Evolutionary conservation across 2,797 vertebrate genomes (phyloP).

Genomic region (Dicrostonyx torquatus): DNA sequence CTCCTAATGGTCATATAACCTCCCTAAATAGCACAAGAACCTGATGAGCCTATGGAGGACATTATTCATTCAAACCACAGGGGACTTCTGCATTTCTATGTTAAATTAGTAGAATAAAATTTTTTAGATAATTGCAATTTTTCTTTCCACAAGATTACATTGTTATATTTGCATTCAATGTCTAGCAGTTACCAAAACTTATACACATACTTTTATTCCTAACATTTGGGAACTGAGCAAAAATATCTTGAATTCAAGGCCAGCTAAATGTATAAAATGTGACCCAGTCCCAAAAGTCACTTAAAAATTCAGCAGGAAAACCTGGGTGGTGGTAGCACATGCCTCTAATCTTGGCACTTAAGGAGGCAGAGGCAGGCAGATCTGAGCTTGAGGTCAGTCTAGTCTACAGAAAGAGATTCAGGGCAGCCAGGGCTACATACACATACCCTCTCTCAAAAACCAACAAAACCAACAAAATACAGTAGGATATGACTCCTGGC

Average conservation of each 20-base stretch:
- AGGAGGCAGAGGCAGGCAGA: too few species aligned
- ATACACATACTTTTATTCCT: background rate
- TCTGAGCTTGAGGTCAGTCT: too few species aligned
- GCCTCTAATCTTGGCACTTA: too few species aligned
- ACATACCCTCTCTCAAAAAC: background rate
- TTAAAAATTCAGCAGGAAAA: background rate
- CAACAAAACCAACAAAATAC: background rate
- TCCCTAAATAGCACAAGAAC: background rate
- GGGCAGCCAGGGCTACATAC: too few species aligned
- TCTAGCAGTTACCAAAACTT: background rate
- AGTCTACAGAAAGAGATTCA: too few species aligned
- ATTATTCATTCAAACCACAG: background rate
- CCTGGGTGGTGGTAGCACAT: too few species aligned
- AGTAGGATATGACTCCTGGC: background rate
- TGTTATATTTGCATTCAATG: background rate
- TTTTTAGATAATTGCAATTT: background rate
- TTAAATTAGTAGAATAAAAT: background rate
- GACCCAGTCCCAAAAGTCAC: background rate
- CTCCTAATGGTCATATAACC: background rate
- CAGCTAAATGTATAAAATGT: background rate
- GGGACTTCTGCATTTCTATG: background rate
- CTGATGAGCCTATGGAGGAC: background rate
- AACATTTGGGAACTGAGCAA: background rate
- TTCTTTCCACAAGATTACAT: background rate
- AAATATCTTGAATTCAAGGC: background rate